Evolutionary conservation across 2,888 invertebrate genomes (phyloP).

Genomic region (Molanna angustata): DNA sequence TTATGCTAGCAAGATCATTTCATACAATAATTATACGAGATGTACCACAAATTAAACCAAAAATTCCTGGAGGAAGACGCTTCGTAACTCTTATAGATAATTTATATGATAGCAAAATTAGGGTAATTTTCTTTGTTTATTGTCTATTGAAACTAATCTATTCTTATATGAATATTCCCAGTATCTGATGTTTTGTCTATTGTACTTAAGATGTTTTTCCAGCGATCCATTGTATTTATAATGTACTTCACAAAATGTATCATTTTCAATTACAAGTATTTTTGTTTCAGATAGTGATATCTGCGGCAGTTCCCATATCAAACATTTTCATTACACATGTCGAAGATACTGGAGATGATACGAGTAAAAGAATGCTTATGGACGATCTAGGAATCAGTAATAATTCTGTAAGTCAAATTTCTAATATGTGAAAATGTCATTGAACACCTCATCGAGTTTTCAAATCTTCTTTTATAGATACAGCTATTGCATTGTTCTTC

Average conservation of each 20-base stretch:
- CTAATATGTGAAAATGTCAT: too few species aligned
- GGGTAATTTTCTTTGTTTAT: slow-evolving; percentile 50
- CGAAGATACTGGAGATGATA: slow-evolving; percentile 56
- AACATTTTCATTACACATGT: slow-evolving; percentile 64
- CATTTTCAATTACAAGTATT: neutral
- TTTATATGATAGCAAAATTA: slow-evolving; percentile 88
- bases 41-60: slow-evolving; percentile 79
- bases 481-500: too few species aligned
- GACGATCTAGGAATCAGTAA: slow-evolving; percentile 88
- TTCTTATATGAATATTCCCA: too few species aligned
- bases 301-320: slow-evolving; percentile 74
- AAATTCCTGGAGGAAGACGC: slow-evolving; percentile 80
- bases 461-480: too few species aligned
- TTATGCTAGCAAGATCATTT: slow-evolving; percentile 89
- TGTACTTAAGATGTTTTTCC: neutral
- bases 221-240: neutral
- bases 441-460: too few species aligned
- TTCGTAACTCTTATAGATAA: slow-evolving; percentile 98
- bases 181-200: too few species aligned
- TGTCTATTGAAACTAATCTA: too few species aligned
- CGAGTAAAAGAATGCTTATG: slow-evolving; percentile 86
- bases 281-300: slow-evolving; percentile 70
- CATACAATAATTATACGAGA: slow-evolving; percentile 92
- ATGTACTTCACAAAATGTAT: too few species aligned
- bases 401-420: slow-evolving; percentile 59